phyloP scores from a whole-genome alignment of 2,888 invertebrate genomes.

The Patella ulyssiponensis region DNA sequence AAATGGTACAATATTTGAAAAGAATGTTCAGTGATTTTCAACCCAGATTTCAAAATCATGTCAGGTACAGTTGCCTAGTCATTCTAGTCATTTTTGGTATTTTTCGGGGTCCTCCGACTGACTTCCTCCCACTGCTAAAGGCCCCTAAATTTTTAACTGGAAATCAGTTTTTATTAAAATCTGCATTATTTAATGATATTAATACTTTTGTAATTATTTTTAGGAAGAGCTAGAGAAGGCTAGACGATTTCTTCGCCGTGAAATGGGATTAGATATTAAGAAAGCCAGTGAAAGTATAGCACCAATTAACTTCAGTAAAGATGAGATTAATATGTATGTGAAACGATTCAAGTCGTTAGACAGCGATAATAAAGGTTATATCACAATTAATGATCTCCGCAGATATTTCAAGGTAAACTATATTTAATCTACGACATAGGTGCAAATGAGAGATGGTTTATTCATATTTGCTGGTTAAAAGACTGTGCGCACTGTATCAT shows the following conservation, averaged over 20 bases:
- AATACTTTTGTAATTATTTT: constrained; percentile 47
- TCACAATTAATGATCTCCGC: constrained; percentile 97
- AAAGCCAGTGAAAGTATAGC: constrained; percentile 84
- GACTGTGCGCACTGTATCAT: too few relatives aligned
- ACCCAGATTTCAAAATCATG: not conserved
- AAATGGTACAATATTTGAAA: not conserved
- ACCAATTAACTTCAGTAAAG: constrained; percentile 92
- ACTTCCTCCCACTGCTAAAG: too few relatives aligned
- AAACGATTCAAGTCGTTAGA: constrained; percentile 97
- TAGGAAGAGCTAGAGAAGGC: constrained; percentile 87
- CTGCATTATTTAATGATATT: not conserved
- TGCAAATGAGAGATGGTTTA: too few relatives aligned
- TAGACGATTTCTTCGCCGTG: constrained; percentile 87
- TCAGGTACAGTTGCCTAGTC: too few relatives aligned
- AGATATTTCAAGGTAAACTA: constrained; percentile 89
- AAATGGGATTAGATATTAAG: constrained; percentile 98
- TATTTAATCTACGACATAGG: too few relatives aligned
- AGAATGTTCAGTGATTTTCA: not conserved
- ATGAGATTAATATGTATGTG: constrained; percentile 94
- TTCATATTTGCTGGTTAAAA: too few relatives aligned
- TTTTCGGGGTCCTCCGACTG: too few relatives aligned
- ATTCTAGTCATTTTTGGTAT: too few relatives aligned
- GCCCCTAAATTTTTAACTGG: too few relatives aligned
- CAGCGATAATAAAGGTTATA: constrained; percentile 95
- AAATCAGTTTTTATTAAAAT: not conserved